These are phyloP conservation scores for Dasyurus viverrinus DNA, from an alignment of 2,113 vertebrate genomes.

Conservation along the genomic window DNA sequence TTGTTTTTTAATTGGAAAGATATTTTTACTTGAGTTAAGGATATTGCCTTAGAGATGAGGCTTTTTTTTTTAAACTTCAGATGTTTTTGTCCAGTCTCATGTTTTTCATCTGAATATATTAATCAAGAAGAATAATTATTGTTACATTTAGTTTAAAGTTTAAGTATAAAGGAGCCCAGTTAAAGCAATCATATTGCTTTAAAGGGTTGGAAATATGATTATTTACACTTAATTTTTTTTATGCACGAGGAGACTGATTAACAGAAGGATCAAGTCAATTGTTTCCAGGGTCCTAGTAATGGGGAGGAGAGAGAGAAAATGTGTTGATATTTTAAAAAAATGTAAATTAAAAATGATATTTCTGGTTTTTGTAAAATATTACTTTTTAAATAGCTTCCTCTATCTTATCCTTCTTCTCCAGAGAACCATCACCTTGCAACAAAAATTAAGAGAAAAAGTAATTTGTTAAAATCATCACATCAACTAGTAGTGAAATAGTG, in stretches of 20 bases:
- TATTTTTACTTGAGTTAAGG: neutral
- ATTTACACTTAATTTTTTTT: neutral
- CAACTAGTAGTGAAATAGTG: neutral
- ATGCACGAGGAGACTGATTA: neutral
- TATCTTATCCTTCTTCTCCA: neutral
- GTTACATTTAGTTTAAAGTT: neutral
- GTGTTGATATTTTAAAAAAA: neutral
- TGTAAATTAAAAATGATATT: neutral
- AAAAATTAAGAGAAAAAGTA: neutral
- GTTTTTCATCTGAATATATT: neutral
- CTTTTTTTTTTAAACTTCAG: constrained; percentile 6
- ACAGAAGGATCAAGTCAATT: neutral
- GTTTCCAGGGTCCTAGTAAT: neutral
- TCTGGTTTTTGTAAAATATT: neutral
- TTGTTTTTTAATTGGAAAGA: constrained; percentile 13
- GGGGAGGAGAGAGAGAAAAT: no score
- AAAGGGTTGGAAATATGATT: neutral
- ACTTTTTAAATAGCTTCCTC: neutral
- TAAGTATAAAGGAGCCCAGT: constrained; percentile 49
- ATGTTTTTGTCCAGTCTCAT: constrained; percentile 8
- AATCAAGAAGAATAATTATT: neutral
- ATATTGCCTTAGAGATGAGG: neutral
- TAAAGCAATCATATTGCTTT: neutral
- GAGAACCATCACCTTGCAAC: neutral
- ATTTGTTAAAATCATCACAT: neutral